Conservation (phyloP, 2,113 vertebrate species). For the Barbus barbus region DNA sequence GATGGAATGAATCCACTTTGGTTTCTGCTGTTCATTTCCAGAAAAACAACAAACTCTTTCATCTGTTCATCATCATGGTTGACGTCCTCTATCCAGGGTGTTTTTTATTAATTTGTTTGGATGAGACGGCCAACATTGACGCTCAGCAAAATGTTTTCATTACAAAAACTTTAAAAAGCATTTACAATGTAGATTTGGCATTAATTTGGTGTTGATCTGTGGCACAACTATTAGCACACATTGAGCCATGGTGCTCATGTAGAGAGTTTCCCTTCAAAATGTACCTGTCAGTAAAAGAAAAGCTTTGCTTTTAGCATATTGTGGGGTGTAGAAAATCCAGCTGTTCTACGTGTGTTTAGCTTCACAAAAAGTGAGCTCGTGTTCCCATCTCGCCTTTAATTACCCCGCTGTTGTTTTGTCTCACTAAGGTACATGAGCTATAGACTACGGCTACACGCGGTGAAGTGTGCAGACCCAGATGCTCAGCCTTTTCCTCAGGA, state of each 20-base stretch:
- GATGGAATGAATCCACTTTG: background rate
- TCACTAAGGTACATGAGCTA: slow-evolving; percentile 16
- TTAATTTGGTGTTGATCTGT: background rate
- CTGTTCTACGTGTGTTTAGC: background rate
- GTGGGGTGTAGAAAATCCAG: background rate
- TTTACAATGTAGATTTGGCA: background rate
- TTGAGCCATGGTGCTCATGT: background rate
- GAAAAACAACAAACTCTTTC: background rate
- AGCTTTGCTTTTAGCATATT: background rate
- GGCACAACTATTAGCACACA: background rate
- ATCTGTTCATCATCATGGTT: background rate
- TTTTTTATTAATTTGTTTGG: slow-evolving; percentile 1
- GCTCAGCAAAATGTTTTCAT: background rate
- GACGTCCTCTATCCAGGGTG: background rate
- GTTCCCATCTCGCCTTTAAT: background rate
- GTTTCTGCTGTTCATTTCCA: background rate
- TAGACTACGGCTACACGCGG: slow-evolving; percentile 2
- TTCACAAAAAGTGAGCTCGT: background rate
- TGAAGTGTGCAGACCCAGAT: slow-evolving; percentile 35
- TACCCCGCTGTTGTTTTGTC: background rate
- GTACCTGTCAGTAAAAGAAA: background rate
- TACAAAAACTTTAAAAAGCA: background rate
- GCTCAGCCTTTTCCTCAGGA: slow-evolving; percentile 33
- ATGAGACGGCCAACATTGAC: background rate
- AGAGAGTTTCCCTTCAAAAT: background rate